Base-by-base conservation (phyloP, 2,797 vertebrate genomes). In the Mus spretus region DNA sequence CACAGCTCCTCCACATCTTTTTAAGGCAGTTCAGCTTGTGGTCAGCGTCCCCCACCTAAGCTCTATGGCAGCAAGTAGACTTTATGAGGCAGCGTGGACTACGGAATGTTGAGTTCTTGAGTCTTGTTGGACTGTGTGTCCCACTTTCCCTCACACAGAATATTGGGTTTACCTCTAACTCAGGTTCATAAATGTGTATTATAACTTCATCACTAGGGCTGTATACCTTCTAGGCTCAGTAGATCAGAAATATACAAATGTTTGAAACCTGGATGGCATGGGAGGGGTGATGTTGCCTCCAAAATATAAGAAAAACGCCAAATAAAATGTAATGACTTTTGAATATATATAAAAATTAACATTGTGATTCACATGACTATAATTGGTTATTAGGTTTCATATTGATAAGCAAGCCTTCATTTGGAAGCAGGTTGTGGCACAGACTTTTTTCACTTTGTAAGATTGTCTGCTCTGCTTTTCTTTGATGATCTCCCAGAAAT, bases 261-360 rank as follows among this genome's bases (percentile, higher is more conserved):
- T 94, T 82, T 92, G 85, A 50, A 47, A 37, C 55, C 26, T 61
- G 9, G 11, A 4, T 57, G 14, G 1, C 1, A 0, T 10, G 4
- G 3, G 15, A 24, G 3, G 6, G 20, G 6, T 12, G 14, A 6
- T 37, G 26, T 15, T 93, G 50, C 6, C 55, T 92, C 28, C 34
- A 82, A 83, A 88, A 74, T 90, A 34, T 20, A 95, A 84, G 40
- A 90, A 89, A 89, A 9, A 82, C 63, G 8, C 57, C 53, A 92
- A 93, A 70, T 94, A 13, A 85, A 50, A 82, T 75, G 55, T 50
- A 81, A 59, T 17, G 11, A 81, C 13, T 67, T 55, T 81, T 92
- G 63, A 79, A 85, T 78, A 34, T 61, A 40, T 95, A 22, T 77
- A 44, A 70, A 90, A 83, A 26, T 28, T n/a, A 90, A 28, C 14